Base-by-base conservation (phyloP, 2,888 invertebrate species). In the Eilema caniola region DNA sequence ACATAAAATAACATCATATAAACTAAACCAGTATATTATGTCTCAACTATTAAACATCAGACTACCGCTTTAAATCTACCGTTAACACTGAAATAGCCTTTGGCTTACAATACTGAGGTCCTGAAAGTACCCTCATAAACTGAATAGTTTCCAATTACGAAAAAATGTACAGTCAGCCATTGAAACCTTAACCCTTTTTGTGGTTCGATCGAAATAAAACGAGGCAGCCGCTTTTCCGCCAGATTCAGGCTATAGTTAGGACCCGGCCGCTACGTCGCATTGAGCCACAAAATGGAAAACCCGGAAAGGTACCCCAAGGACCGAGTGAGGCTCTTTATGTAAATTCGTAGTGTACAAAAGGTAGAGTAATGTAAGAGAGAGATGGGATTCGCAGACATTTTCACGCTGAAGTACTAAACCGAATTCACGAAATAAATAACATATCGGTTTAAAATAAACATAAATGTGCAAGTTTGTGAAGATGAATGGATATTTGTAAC, bases 291-390 rank as follows among this genome's bases (percentile, higher is more conserved):
- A 94, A 94, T 93, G 88, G 92, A 87, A 92, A 92, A 90, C 87
- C 91, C 90, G 89, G 90, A 91, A 93, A 93, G 88, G 92, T 92
- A 90, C 94, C 94, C 94, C 78, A 86, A 93, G 94, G 94, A 94
- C 90, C 87, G 84, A 84, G 85, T 79, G 83, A 83, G 89, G 86
- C 90, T 93, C 91, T 94, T 94, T 94, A 94, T 94, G 94, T 90
- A 94, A 94, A 94, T 93, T 88, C 87, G 82, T 82, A 87, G 87
- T 86, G 88, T 89, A 92, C 90, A 94, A 93, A 93, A 93, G 92
- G 90, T 91, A 84, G 87, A 87, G 90, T 89, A 89, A 91, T 89
- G 88, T 87, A 84, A 90, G 92, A 89, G 89, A 89, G 89, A 92
- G 91, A 93, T 93, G 93, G 90, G 87, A 87, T 86, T 79, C 76